Base-by-base conservation (phyloP, 2,888 invertebrate species). In the Anagyrus pseudococci region DNA sequence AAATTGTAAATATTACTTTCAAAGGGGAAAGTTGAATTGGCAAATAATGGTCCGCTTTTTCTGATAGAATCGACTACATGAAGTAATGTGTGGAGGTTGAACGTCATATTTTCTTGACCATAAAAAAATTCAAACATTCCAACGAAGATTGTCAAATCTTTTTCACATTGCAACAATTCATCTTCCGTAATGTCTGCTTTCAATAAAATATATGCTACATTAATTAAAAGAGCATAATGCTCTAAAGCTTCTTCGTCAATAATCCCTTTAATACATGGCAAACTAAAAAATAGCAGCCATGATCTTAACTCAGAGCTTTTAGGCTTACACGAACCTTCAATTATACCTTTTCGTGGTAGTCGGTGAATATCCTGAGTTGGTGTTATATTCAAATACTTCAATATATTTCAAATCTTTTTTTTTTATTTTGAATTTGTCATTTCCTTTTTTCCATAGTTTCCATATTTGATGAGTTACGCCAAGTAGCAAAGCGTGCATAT, bases 141-240 rank as follows among this genome's bases (percentile, higher is more conserved):
- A 10, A 68, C 55, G 59, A 67, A 70, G 56, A 64, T 25, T 4
- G 62, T 22, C 0, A 68, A 22, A 47, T 67, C 44, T 8, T 57
- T 50, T 61, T 69, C 67, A 48, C 67, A 68, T 50, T 62, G 6
- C 20, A 44, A 10, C 33, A 68, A 53, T 52, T 67, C 59, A 25
- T 49, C 56, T 49, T 65, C 56, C 20, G 62, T 37, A n/a, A 70
- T 68, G 13, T 66, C 55, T 8, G 22, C 33, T 19, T 55, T 53
- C 6, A 62, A 54, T 19, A 67, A 57, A 13, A 8, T 61, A 29
- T 64, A 25, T 19, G 59, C 41, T 58, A 50, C 37, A 29, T 47
- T 58, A 41, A 52, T 29, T n/a, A 58, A 37, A 23, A 62, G 37
- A 15, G 44, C 17, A 50, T 57, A 50, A 44, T 62, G 56, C 7